These are phyloP conservation scores for Diadegma fenestrale DNA, from an alignment of 2,888 invertebrate species.

Conservation along the genomic window DNA sequence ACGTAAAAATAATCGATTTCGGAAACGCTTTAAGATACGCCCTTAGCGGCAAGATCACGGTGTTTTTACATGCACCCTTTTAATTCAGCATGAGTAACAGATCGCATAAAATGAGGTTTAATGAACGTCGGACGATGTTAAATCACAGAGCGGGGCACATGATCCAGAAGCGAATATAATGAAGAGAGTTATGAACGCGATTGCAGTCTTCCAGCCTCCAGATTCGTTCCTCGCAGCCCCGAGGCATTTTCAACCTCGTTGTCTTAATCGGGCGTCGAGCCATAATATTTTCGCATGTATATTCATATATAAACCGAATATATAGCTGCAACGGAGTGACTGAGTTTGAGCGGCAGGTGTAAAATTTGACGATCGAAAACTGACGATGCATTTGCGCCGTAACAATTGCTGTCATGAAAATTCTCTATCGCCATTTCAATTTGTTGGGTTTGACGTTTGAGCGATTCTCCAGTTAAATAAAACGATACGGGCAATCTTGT, in stretches of 20 bases:
- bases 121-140: constrained; percentile 61
- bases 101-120: constrained; percentile 49
- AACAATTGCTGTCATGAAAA: not conserved
- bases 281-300: constrained; percentile 11
- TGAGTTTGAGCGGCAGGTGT: constrained; percentile 29
- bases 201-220: constrained; percentile 29
- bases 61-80: not conserved
- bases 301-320: not conserved
- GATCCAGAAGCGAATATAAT: constrained; percentile 25
- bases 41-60: constrained; percentile 33
- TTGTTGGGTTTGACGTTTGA: not conserved
- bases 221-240: constrained; percentile 33
- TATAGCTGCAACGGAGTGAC: constrained; percentile 3
- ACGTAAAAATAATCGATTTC: not conserved
- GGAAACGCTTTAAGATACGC: not conserved
- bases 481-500: not conserved
- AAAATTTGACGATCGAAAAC: constrained; percentile 1
- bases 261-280: constrained; percentile 55
- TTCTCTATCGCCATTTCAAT: not conserved
- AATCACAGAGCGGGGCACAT: constrained; percentile 47
- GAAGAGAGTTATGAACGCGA: constrained; percentile 34
- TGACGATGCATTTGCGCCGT: not conserved
- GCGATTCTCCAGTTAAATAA: not conserved
- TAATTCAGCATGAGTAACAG: not conserved
- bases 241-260: constrained; percentile 48